Conservation (phyloP, 2,113 vertebrate genomes). For the Physeter macrocephalus region DNA sequence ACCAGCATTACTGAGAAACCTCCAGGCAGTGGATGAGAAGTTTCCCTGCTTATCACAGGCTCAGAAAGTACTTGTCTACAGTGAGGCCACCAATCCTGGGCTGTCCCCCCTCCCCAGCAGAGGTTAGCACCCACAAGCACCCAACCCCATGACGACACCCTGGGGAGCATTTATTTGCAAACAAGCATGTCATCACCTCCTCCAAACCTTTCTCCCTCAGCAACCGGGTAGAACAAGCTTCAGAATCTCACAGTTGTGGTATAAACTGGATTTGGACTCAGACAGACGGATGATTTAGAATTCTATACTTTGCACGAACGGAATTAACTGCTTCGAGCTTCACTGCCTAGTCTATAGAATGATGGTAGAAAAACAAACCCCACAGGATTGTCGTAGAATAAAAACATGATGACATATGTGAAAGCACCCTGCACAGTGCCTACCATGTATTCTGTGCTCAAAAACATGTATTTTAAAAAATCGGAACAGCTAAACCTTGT, state of each 20-base stretch:
- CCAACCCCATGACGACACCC: background rate
- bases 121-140: background rate
- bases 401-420: background rate
- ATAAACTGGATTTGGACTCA: slow-evolving; percentile 13
- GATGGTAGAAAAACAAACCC: background rate
- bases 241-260: background rate
- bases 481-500: background rate
- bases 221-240: background rate
- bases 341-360: background rate
- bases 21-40: background rate
- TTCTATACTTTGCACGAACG: background rate
- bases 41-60: background rate
- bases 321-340: background rate
- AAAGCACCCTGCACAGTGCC: background rate
- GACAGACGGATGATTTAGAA: background rate
- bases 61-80: background rate
- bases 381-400: background rate
- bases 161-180: background rate
- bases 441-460: background rate
- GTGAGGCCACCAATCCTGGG: background rate
- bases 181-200: background rate
- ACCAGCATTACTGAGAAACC: background rate
- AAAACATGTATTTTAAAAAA: background rate
- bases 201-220: background rate
- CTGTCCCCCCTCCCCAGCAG: background rate